Evolutionary conservation across 92 coral and sea anemone species (phyloP), one percentile per base, ranked within the genome.

Genomic region (Porites lobata): DNA sequence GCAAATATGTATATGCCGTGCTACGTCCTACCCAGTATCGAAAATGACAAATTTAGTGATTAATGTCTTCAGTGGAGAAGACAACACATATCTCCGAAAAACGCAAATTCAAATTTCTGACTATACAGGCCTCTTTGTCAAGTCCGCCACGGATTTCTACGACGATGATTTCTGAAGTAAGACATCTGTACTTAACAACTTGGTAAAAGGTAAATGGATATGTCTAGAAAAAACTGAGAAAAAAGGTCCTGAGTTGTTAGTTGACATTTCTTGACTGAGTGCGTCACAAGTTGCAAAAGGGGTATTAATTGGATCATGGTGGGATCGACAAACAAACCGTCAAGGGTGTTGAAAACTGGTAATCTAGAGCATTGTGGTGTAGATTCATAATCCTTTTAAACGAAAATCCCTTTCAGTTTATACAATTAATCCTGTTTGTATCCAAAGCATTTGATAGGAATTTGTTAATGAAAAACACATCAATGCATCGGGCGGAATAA

Each of bases 371-470:
- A 73, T 50, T 52, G 17, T 18, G 58, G 24, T 56, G 26, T 51
- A 54, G 5, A 77, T 52, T 56, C 24, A 24, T 56, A 15, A 62
- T 62, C 66, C 29, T 29, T 29, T 77, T 15, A 6, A 18, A 29
- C 6, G 53, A 53, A 13, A 58, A 29, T 58, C 29, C 43, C 54
- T 14, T 8, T 57, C 68, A 8, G 43, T 14, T 29, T 4, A 11
- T 57, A 77, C 61, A 26, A 77, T 22, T 61, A 22, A 29, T 38
- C 9, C 50, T 32, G 19, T 13, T 32, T 57, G 65, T 13, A 58
- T 77, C 68, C 43, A 50, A 58, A 68, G 18, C 67, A 76, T 58
- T 56, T 76, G 50, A 15, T 14, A 54, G 67, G 80, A 76, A 76
- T 56, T 67, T 61, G 80, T 13, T 62, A 62, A 62, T 62, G n/a